Conservation (phyloP, 2,888 invertebrate species). For the Cataglyphis cursor region DNA sequence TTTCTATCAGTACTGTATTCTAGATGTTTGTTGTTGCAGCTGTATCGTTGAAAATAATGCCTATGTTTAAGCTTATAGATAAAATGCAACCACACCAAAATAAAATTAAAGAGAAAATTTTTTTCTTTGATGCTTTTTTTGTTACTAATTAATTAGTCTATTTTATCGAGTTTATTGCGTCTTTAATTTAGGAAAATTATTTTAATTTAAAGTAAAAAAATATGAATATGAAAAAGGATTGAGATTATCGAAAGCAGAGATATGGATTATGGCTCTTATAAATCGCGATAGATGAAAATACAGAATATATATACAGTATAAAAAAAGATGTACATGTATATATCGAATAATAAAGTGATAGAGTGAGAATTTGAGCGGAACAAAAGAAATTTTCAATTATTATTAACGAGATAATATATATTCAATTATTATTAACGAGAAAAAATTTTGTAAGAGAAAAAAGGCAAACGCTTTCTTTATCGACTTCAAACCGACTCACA, state of each 20-base stretch:
- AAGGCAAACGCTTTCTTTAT: constrained; percentile 49
- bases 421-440: constrained; percentile 50
- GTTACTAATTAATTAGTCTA: not conserved
- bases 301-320: not conserved
- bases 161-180: not conserved
- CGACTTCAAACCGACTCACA: constrained; percentile 9
- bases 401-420: constrained; percentile 32
- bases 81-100: not conserved
- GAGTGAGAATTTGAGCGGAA: constrained; percentile 74
- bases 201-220: not conserved
- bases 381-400: constrained; percentile 68
- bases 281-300: constrained; percentile 9
- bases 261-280: not conserved
- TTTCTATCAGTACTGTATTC: not conserved
- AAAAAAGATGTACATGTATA: not conserved
- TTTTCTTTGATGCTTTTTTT: not conserved
- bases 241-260: not conserved
- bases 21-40: not conserved
- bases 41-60: not conserved
- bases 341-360: constrained; percentile 63
- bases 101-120: not conserved
- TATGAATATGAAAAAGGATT: not conserved
- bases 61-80: not conserved
- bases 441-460: constrained; percentile 1
- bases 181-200: not conserved